phyloP scores from a whole-genome alignment of 2,888 invertebrate species.

The Cantharis rufa region DNA sequence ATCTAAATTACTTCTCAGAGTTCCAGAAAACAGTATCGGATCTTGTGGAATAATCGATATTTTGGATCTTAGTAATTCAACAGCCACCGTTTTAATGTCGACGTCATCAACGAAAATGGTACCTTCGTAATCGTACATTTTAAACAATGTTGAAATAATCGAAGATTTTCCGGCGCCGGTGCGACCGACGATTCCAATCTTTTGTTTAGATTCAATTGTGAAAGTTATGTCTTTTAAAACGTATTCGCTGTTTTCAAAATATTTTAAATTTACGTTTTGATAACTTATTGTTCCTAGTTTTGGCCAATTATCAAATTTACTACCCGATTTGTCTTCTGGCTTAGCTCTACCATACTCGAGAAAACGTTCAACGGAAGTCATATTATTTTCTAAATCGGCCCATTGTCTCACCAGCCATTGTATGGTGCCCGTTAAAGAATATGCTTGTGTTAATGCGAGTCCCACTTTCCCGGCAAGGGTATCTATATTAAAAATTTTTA shows the following conservation, averaged over 20 bases:
- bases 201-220: slow-evolving; percentile 66
- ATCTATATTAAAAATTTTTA: slow-evolving; percentile 45
- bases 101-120: slow-evolving; percentile 78
- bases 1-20: slow-evolving; percentile 84
- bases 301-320: slow-evolving; percentile 73
- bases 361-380: slow-evolving; percentile 88
- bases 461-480: slow-evolving; percentile 75
- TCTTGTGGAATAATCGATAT: slow-evolving; percentile 86
- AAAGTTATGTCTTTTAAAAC: slow-evolving; percentile 75
- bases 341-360: slow-evolving; percentile 56
- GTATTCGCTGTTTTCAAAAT: slow-evolving; percentile 68
- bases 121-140: slow-evolving; percentile 78
- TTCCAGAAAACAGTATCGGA: slow-evolving; percentile 83
- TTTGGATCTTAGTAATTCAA: slow-evolving; percentile 73
- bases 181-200: slow-evolving; percentile 78
- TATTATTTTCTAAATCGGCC: slow-evolving; percentile 78
- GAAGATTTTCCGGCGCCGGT: slow-evolving; percentile 84
- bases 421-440: slow-evolving; percentile 71
- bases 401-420: slow-evolving; percentile 79
- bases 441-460: slow-evolving; percentile 80
- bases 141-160: slow-evolving; percentile 75
- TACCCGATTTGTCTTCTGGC: slow-evolving; percentile 44
- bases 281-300: slow-evolving; percentile 69
- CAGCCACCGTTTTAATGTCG: slow-evolving; percentile 69
- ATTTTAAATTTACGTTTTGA: slow-evolving; percentile 69